Conservation (phyloP, 2,113 vertebrate species). For the Neodontobutis hainanensis region DNA sequence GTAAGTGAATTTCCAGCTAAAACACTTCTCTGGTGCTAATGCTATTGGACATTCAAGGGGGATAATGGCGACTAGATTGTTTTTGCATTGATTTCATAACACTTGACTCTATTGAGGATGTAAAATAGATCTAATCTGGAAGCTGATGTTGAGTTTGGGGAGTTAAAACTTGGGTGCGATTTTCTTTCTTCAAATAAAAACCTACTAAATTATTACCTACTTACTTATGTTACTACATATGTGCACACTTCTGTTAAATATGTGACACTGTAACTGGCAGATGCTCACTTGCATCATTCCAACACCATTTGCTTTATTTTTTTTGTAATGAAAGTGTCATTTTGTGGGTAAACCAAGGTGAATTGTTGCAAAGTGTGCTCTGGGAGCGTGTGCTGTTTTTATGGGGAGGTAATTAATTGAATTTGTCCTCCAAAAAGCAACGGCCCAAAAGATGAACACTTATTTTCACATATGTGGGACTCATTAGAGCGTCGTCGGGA, state of each 20-base stretch:
- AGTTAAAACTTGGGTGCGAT: background rate
- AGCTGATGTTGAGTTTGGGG: background rate
- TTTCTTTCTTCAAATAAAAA: slow-evolving; percentile 1
- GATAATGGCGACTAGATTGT: background rate
- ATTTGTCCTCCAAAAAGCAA: slow-evolving; percentile 15
- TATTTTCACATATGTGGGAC: slow-evolving; percentile 9
- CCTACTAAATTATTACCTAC: too few species aligned
- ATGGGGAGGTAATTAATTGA: slow-evolving; percentile 29
- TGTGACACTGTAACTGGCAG: slow-evolving; percentile 19
- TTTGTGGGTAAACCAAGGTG: slow-evolving; percentile 8
- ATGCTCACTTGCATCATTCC: slow-evolving; percentile 2
- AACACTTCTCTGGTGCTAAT: background rate
- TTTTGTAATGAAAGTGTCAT: slow-evolving; percentile 4
- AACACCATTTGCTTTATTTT: background rate
- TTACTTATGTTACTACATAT: too few species aligned
- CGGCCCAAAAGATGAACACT: background rate
- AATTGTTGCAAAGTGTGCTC: slow-evolving; percentile 8
- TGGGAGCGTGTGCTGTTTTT: background rate
- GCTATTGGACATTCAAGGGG: background rate
- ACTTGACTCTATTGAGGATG: background rate
- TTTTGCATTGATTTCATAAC: slow-evolving; percentile 4
- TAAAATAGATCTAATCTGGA: background rate
- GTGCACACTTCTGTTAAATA: slow-evolving; percentile 18
- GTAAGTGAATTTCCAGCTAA: background rate
- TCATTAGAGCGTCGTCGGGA: slow-evolving; percentile 23